Evolutionary conservation across 2,113 vertebrate species (phyloP).

Genomic region (Hippolais icterina): DNA sequence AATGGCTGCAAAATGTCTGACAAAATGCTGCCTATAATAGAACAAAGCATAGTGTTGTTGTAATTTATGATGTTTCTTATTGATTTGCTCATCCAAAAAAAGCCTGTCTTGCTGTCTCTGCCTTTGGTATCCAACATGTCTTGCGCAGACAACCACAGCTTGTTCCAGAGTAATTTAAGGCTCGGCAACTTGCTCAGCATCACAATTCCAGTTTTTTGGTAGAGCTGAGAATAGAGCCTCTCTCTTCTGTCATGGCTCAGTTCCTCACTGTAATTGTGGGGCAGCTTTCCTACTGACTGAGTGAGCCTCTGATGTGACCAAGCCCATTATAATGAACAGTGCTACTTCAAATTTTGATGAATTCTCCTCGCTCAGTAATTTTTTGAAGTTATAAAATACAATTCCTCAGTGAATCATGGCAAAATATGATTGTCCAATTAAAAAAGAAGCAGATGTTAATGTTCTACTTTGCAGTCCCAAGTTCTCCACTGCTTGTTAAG

Average conservation of each 20-base stretch:
- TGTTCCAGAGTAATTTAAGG: constrained; percentile 10
- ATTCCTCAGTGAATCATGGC: neutral
- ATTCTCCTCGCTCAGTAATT: neutral
- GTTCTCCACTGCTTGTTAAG: neutral
- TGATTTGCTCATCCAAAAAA: neutral
- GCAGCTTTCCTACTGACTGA: neutral
- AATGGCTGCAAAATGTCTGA: neutral
- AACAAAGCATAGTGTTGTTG: neutral
- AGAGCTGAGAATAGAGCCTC: neutral
- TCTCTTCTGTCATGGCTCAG: neutral
- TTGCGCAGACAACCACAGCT: neutral
- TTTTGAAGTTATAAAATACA: neutral
- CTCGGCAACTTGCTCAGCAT: neutral
- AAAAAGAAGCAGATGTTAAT: neutral
- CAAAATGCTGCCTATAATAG: neutral
- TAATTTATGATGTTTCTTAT: constrained; percentile 9
- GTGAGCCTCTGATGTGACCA: neutral
- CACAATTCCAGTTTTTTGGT: neutral
- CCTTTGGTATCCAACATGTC: neutral
- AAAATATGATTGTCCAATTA: neutral
- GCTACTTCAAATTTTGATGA: neutral
- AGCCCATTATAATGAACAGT: neutral
- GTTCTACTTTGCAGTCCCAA: neutral
- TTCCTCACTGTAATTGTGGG: neutral
- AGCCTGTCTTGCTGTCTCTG: neutral